Evolutionary conservation across 2,113 vertebrate species (phyloP).

Genomic region (Paralichthys olivaceus): DNA sequence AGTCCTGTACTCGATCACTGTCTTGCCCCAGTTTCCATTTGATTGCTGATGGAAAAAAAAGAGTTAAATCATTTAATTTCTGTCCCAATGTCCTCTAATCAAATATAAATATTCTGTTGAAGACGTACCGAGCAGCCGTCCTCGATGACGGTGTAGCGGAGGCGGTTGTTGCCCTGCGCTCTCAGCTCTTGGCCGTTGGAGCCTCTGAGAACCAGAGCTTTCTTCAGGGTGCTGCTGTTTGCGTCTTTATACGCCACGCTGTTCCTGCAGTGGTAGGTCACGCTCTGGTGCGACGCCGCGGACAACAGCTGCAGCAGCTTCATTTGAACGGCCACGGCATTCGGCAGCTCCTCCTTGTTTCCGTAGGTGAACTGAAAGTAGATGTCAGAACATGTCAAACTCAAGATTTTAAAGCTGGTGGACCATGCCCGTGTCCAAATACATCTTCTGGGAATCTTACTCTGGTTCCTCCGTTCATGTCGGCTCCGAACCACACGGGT

Average conservation of each 20-base stretch:
- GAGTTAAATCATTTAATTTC: background rate
- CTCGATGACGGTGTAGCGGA: slow-evolving; percentile 89
- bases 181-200: slow-evolving; percentile 93
- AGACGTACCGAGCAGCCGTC: slow-evolving; percentile 91
- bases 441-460: slow-evolving; percentile 75
- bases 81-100: background rate
- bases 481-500: slow-evolving; percentile 91
- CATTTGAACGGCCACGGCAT: slow-evolving; percentile 90
- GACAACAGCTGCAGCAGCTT: slow-evolving; percentile 95
- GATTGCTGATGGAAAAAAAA: slow-evolving; percentile 79
- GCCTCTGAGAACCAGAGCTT: slow-evolving; percentile 90
- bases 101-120: accelerated
- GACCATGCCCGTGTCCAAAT: background rate
- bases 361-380: slow-evolving; percentile 89
- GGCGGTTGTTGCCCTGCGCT: slow-evolving; percentile 88
- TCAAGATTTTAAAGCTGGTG: background rate
- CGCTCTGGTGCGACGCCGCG: slow-evolving; percentile 91
- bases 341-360: slow-evolving; percentile 83
- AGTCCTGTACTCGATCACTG: slow-evolving; percentile 93
- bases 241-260: slow-evolving; percentile 91
- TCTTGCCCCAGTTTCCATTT: slow-evolving; percentile 86
- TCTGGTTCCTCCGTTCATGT: slow-evolving; percentile 90
- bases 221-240: slow-evolving; percentile 87
- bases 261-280: slow-evolving; percentile 96
- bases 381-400: background rate